Base-by-base conservation (phyloP, 2,797 vertebrate genomes). In the Rallus crepitans region DNA sequence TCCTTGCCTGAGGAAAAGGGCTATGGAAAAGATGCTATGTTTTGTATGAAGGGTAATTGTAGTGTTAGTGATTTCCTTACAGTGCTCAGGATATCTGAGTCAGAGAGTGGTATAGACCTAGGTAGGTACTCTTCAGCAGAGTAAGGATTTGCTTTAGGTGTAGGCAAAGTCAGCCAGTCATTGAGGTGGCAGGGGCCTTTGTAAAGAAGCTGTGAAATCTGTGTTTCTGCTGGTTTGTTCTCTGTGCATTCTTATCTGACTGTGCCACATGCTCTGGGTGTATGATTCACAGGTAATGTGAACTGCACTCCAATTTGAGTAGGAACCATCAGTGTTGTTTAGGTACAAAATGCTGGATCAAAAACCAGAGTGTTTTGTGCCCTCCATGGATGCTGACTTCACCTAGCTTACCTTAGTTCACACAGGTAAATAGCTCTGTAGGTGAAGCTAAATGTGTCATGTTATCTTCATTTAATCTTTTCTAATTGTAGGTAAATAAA, bases 1-100 rank as follows among this genome's bases (percentile, higher is more conserved):
- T 37, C 5, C 24, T 5, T 45, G 18, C 2, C 12, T 75, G 31
- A 37, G 16, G 15, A 30, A 7, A 27, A 1, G 8, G 16, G 33
- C 9, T 30, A 9, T 13, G 14, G 14, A 18, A 21, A 9, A 42
- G 7, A 6, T 15, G 15, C 4, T 17, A 1, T 21, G 9, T 5
- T 5, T 37, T 3, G 1, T 3, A 28, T 12, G 1, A 14, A 40
- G 9, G 11, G 12, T 2, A 7, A 25, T 7, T n/a, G 37, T 4
- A 11, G 25, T 1, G 6, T 25, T 2, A 4, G 7, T 7, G 2
- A 6, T 33, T 45, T 69, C 12, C 12, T 57, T 42, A 7, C 1
- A 19, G 27, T 6, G 3, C 15, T 59, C 6, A 8, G 30, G 12
- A 20, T 37, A 48, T 20, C 14, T 8, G 25, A 35, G 28, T 10